These are phyloP conservation scores for Phalera bucephala DNA, from an alignment of 2,888 invertebrate species.

Conservation along the genomic window DNA sequence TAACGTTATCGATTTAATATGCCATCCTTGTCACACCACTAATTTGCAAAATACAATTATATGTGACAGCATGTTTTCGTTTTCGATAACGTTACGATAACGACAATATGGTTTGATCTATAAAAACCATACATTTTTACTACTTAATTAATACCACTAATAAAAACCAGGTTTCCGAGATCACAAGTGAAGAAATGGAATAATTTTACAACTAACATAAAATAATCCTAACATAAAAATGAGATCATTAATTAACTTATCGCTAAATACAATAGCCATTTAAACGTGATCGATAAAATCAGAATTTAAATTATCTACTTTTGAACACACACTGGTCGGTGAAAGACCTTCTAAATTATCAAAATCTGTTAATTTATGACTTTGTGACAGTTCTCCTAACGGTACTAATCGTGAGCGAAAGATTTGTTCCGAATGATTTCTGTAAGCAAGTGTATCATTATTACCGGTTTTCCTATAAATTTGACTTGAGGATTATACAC, in stretches of 20 bases:
- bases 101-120: no score
- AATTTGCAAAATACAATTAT: no score
- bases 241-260: constrained; percentile 26
- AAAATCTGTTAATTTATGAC: constrained; percentile 62
- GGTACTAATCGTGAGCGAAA: constrained; percentile 15
- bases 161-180: background rate
- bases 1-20: no score
- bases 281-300: constrained; percentile 17
- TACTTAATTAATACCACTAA: background rate
- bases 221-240: background rate
- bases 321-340: constrained; percentile 33
- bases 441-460: background rate
- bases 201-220: background rate
- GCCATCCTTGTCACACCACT: no score
- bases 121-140: no score
- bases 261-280: constrained; percentile 21
- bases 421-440: constrained; percentile 3
- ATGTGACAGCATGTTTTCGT: no score
- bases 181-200: background rate
- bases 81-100: no score
- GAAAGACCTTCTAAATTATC: constrained; percentile 57
- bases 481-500: no score
- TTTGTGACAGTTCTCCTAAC: constrained; percentile 40
- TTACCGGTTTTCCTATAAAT: background rate
- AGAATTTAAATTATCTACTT: constrained; percentile 31